A percentile compares a stretch with the other conserved stretches of the same genome.
Conservation (phyloP, 2,888 invertebrate species). For the Trichacis sp. region DNA sequence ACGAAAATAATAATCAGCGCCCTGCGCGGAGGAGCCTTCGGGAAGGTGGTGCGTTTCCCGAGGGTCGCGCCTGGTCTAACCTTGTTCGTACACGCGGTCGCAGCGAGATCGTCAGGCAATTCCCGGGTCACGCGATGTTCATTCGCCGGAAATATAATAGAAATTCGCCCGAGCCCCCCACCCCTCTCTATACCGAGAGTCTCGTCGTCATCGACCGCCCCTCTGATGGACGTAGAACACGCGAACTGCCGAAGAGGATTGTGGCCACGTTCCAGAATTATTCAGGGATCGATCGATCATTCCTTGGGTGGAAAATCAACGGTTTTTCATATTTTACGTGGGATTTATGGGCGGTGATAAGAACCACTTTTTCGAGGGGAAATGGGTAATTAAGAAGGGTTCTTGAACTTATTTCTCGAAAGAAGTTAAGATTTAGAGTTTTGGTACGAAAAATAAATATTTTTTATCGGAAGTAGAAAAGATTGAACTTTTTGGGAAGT, state of each 20-base stretch:
- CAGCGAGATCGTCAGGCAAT: constrained; percentile 41
- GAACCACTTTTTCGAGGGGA: too few species aligned
- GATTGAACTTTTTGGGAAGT: too few species aligned
- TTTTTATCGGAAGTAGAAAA: too few species aligned
- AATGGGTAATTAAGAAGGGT: too few species aligned
- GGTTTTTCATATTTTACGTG: background rate
- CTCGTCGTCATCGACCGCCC: constrained; percentile 41
- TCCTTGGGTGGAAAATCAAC: constrained; percentile 10
- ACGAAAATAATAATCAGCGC: constrained; percentile 43
- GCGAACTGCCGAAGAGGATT: constrained; percentile 40
- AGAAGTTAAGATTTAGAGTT: too few species aligned
- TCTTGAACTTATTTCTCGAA: too few species aligned
- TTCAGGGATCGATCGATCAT: constrained; percentile 32
- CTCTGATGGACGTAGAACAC: constrained; percentile 45
- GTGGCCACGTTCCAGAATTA: constrained; percentile 20
- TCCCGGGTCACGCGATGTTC: constrained; percentile 58
- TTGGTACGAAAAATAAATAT: too few species aligned
- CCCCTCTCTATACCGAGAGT: constrained; percentile 31
- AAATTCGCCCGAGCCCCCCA: constrained; percentile 48
- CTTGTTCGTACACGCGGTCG: constrained; percentile 37
- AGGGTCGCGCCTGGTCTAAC: constrained; percentile 40
- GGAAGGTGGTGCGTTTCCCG: constrained; percentile 37
- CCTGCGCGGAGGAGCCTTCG: constrained; percentile 1
- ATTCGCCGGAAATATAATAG: constrained; percentile 60
- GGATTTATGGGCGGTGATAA: too few species aligned